A percentile compares a stretch with the other conserved stretches of the same genome.
Evolutionary conservation across 2,888 invertebrate species (phyloP).

Genomic region (Hydrotaea cyrtoneurina): DNA sequence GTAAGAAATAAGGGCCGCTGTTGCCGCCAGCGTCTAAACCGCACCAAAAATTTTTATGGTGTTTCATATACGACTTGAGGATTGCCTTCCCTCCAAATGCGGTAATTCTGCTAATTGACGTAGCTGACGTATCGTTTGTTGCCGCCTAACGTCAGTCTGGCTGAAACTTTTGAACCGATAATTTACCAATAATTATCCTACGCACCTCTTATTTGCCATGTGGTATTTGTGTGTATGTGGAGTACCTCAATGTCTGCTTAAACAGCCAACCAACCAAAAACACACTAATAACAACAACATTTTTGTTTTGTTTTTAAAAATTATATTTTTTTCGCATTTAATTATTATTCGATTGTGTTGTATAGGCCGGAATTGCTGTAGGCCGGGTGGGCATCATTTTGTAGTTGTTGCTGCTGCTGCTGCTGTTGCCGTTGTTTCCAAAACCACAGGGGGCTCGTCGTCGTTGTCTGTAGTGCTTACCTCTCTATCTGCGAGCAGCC

Average conservation of each 20-base stretch:
- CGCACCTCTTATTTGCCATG: neutral
- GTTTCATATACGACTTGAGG: no score
- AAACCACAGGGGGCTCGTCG: slow-evolving; percentile 69
- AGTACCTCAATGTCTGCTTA: neutral
- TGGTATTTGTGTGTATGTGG: neutral
- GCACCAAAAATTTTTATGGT: no score
- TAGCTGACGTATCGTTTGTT: no score
- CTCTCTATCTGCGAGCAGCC: neutral
- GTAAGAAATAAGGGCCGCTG: no score
- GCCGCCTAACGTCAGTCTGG: no score
- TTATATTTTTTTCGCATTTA: slow-evolving; percentile 58
- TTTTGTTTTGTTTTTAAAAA: slow-evolving; percentile 11
- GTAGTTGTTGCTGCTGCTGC: neutral
- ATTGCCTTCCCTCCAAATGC: no score
- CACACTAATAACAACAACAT: neutral
- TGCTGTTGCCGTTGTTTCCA: slow-evolving; percentile 1
- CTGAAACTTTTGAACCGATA: no score
- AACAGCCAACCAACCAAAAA: neutral
- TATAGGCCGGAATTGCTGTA: slow-evolving; percentile 51
- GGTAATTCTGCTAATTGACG: no score
- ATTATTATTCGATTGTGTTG: slow-evolving; percentile 69
- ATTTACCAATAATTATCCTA: neutral
- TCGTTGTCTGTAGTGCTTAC: slow-evolving; percentile 2
- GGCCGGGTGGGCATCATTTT: slow-evolving; percentile 7
- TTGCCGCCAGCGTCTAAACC: no score